A percentile compares a stretch with the other conserved stretches of the same genome.
Conservation (phyloP, 1,140 invertebrate genomes). For the Lepeophtheirus salmonis region DNA sequence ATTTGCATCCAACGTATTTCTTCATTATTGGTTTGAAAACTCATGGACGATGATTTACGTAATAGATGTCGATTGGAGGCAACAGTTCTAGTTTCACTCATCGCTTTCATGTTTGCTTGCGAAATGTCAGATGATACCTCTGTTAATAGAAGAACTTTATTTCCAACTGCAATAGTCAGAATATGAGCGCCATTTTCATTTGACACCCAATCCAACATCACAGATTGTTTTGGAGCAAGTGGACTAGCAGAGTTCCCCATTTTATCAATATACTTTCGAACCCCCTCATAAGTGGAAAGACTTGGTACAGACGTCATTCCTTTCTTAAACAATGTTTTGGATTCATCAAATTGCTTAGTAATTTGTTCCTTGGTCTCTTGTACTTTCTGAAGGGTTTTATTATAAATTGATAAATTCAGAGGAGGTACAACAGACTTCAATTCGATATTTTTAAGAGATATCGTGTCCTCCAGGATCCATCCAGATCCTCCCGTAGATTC, state of each 20-base stretch:
- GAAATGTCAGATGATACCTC: conserved; percentile 17
- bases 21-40: conserved; percentile 58
- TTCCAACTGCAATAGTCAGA: conserved; percentile 83
- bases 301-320: conserved; percentile 15
- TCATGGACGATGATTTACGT: conserved; percentile 63
- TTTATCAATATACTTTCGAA: conserved; percentile 1
- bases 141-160: conserved; percentile 37
- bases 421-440: conserved; percentile 52
- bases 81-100: not conserved
- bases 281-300: conserved; percentile 14
- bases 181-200: conserved; percentile 97
- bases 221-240: conserved; percentile 34
- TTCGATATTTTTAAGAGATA: conserved; percentile 69
- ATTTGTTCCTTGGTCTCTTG: not conserved
- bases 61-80: conserved; percentile 52
- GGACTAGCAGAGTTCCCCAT: conserved; percentile 1
- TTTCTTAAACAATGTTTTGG: conserved; percentile 4
- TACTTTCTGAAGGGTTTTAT: not conserved
- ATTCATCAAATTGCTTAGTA: not conserved
- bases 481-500: conserved; percentile 87
- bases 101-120: conserved; percentile 11
- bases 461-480: conserved; percentile 96
- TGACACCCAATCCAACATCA: conserved; percentile 95
- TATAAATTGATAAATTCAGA: conserved; percentile 44
- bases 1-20: conserved; percentile 91